Conservation (phyloP, 92 coral and sea anemone genomes). For the Ricordea florida region DNA sequence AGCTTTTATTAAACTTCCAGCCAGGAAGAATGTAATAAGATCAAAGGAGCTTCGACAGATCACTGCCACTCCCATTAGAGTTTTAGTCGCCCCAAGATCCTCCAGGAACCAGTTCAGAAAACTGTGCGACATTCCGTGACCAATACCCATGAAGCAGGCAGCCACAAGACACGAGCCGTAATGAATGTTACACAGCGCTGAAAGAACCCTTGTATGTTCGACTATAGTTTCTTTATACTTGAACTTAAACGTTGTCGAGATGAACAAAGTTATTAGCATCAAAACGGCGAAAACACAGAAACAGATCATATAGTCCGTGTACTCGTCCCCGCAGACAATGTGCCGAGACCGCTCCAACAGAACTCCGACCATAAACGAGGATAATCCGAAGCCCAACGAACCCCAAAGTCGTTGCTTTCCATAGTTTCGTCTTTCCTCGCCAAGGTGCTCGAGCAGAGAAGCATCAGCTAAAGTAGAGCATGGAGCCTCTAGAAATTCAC, state of each 20-base stretch:
- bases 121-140: slow-evolving; percentile 94
- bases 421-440: slow-evolving; percentile 91
- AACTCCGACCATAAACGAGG: slow-evolving; percentile 90
- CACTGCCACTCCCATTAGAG: slow-evolving; percentile 94
- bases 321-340: slow-evolving; percentile 84
- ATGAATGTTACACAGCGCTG: slow-evolving; percentile 81
- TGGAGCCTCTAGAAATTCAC: slow-evolving; percentile 96
- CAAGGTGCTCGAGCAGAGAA: slow-evolving; percentile 91
- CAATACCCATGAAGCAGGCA: slow-evolving; percentile 96
- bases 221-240: slow-evolving; percentile 73
- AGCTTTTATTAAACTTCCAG: slow-evolving; percentile 82
- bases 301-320: slow-evolving; percentile 92
- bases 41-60: slow-evolving; percentile 84
- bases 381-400: slow-evolving; percentile 97
- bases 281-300: slow-evolving; percentile 85
- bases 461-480: slow-evolving; percentile 94
- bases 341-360: slow-evolving; percentile 90
- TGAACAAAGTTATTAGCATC: slow-evolving; percentile 81
- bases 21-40: slow-evolving; percentile 85
- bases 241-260: slow-evolving; percentile 85
- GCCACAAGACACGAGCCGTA: slow-evolving; percentile 93
- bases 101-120: slow-evolving; percentile 96
- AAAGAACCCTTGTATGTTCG: slow-evolving; percentile 59
- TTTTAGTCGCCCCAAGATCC: slow-evolving; percentile 94
- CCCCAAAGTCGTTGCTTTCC: slow-evolving; percentile 99